Percentiles rank a stretch among this genome's conserved stretches.
Evolutionary conservation across 2,797 vertebrate genomes (phyloP).

Genomic region (Macropodus opercularis): DNA sequence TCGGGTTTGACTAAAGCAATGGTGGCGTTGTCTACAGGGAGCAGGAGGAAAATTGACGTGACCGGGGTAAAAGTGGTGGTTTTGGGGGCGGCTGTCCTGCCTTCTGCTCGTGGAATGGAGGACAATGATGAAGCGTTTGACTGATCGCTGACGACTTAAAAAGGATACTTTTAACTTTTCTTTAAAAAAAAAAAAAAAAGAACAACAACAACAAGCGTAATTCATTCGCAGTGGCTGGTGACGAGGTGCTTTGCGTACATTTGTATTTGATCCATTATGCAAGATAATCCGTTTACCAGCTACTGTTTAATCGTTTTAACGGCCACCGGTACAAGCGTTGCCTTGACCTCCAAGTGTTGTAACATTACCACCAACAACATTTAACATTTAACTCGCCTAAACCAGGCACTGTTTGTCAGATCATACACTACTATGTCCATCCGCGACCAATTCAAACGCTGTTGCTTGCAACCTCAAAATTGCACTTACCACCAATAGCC

Average conservation of each 20-base stretch:
- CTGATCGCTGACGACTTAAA: conserved; percentile 36
- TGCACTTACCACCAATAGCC: neutral
- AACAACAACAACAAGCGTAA: neutral
- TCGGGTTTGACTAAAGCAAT: conserved; percentile 5
- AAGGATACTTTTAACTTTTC: conserved; percentile 40
- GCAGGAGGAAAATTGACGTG: conserved; percentile 16
- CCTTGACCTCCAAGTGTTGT: neutral
- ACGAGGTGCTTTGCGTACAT: conserved; percentile 76
- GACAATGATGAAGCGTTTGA: conserved; percentile 66
- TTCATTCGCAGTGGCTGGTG: conserved; percentile 52
- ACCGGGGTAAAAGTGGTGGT: conserved; percentile 49
- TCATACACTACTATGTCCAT: neutral
- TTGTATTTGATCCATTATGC: conserved; percentile 15
- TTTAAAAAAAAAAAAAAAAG: neutral
- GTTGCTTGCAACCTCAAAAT: neutral
- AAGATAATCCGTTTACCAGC: neutral
- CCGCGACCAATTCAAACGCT: neutral
- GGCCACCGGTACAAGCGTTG: conserved; percentile 1
- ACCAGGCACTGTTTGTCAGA: neutral
- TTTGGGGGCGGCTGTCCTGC: conserved; percentile 49
- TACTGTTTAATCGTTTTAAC: neutral
- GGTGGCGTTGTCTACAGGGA: conserved; percentile 29
- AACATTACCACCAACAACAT: neutral
- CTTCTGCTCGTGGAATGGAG: conserved; percentile 75
- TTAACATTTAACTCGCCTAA: neutral